A percentile compares a stretch with the other conserved stretches of the same genome.
Conservation (phyloP, 2,797 vertebrate species). For the Enteromius paludinosus region DNA sequence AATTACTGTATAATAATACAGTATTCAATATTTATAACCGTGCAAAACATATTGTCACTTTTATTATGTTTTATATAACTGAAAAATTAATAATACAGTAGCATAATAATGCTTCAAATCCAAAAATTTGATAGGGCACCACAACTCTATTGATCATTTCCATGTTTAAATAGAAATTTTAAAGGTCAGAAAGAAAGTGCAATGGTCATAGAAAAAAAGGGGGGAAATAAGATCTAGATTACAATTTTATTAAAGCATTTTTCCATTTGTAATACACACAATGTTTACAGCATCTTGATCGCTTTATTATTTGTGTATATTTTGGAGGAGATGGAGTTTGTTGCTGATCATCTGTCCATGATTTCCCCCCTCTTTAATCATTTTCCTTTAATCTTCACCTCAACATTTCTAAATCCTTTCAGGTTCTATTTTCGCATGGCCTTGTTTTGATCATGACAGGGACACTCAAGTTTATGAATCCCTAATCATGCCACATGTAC, state of each 20-base stretch:
- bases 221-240: not conserved
- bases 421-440: constrained; percentile 56
- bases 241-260: not conserved
- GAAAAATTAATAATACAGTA: not conserved
- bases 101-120: not conserved
- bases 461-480: constrained; percentile 55
- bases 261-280: constrained; percentile 3
- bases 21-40: not conserved
- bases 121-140: not conserved
- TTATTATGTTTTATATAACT: not conserved
- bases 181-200: not conserved
- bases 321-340: not conserved
- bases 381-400: constrained; percentile 60
- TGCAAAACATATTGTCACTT: not conserved
- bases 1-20: not conserved
- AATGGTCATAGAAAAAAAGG: not conserved
- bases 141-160: not conserved
- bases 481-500: constrained; percentile 52
- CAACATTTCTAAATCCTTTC: constrained; percentile 54
- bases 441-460: constrained; percentile 59
- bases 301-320: not conserved
- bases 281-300: not conserved
- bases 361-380: constrained; percentile 46
- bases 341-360: constrained; percentile 19
- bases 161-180: not conserved